Evolutionary conservation across 92 coral and sea anemone genomes (phyloP).

Genomic region (Phenganax subtilis): DNA sequence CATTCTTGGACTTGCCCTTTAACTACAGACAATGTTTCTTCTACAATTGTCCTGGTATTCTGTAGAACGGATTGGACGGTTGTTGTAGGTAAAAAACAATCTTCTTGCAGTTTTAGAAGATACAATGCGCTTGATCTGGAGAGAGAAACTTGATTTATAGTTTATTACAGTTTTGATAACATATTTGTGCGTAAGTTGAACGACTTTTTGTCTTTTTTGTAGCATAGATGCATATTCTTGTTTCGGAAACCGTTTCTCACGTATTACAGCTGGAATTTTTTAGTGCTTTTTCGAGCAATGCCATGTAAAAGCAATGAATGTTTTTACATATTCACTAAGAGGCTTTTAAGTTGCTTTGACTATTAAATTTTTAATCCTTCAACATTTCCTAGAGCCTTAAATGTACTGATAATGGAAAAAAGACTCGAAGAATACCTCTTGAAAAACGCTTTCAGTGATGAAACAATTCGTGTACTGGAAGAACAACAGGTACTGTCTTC

Average conservation of each 20-base stretch:
- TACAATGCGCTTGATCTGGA: background rate
- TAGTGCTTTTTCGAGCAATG: background rate
- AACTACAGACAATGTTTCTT: slow-evolving; percentile 5
- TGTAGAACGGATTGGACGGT: background rate
- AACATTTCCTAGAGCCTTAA: background rate
- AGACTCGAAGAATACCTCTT: background rate
- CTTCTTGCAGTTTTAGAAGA: slow-evolving; percentile 4
- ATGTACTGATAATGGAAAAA: background rate
- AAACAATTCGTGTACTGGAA: slow-evolving; percentile 4
- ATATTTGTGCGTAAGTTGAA: background rate
- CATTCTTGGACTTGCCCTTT: background rate
- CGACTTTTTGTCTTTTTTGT: background rate
- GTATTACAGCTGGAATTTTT: background rate
- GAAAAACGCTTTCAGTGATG: background rate
- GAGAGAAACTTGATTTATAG: background rate
- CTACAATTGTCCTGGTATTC: background rate
- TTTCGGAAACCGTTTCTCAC: background rate
- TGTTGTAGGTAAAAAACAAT: background rate
- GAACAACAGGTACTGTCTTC: background rate
- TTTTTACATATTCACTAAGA: background rate
- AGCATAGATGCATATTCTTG: background rate
- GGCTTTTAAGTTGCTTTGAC: background rate
- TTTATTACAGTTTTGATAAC: background rate
- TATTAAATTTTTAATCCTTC: background rate
- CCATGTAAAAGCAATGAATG: background rate